Conservation (phyloP, 2,888 invertebrate genomes). For the Oegoconia quadripuncta region DNA sequence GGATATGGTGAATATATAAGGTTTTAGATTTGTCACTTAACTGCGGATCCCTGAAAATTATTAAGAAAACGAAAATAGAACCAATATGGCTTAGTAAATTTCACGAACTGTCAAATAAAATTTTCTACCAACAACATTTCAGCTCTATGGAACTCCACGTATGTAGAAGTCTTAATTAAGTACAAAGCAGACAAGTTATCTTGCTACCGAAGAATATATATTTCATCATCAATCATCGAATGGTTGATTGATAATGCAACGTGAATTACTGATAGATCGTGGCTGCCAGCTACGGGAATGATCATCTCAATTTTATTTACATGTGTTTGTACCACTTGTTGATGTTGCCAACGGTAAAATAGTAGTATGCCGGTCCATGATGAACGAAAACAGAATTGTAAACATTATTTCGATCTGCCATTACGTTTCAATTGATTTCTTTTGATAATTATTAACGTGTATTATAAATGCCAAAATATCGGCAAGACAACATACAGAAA, state of each 20-base stretch:
- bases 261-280: slow-evolving; percentile 76
- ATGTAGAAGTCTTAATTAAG: slow-evolving; percentile 72
- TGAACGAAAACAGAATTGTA: slow-evolving; percentile 11
- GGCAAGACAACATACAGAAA: too few relatives aligned
- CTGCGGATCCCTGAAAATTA: too few relatives aligned
- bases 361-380: slow-evolving; percentile 35
- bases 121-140: background rate
- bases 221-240: slow-evolving; percentile 73
- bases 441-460: too few relatives aligned
- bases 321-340: slow-evolving; percentile 75
- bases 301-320: slow-evolving; percentile 76
- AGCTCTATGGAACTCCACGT: slow-evolving; percentile 31
- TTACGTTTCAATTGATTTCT: too few relatives aligned
- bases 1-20: too few relatives aligned
- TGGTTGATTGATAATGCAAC: slow-evolving; percentile 73
- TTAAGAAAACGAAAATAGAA: too few relatives aligned
- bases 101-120: background rate
- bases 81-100: too few relatives aligned
- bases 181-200: slow-evolving; percentile 70
- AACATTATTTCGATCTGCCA: too few relatives aligned
- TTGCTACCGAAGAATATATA: slow-evolving; percentile 73
- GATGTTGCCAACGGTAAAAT: slow-evolving; percentile 65
- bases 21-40: too few relatives aligned
- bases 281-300: slow-evolving; percentile 61
- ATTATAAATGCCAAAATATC: too few relatives aligned